Evolutionary conservation across 2,888 invertebrate genomes (phyloP).

Genomic region (Chymomyza caudatula): DNA sequence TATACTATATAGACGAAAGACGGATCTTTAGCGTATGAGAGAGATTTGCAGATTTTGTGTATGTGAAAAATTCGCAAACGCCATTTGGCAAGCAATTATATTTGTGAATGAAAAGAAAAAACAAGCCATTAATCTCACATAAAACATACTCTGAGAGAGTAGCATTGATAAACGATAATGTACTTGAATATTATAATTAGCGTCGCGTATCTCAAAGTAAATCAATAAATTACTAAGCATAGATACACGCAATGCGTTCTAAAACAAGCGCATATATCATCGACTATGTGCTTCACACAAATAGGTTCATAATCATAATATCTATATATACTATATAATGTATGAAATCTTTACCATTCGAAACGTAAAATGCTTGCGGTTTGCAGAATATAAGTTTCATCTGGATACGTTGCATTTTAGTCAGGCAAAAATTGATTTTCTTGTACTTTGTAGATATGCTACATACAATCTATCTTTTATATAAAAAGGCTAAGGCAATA

Average conservation of each 20-base stretch:
- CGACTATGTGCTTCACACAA: background rate
- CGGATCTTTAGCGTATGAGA: too few relatives aligned
- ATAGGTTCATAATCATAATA: too few relatives aligned
- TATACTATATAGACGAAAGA: too few relatives aligned
- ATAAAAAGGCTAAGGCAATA: too few relatives aligned
- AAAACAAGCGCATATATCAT: background rate
- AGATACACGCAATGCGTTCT: background rate
- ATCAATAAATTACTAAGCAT: background rate
- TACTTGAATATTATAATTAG: conserved; percentile 32
- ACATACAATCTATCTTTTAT: too few relatives aligned
- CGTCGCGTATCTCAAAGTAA: conserved; percentile 1
- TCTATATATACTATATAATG: conserved; percentile 1
- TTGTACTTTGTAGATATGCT: too few relatives aligned
- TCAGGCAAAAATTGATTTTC: too few relatives aligned
- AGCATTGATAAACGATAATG: background rate
- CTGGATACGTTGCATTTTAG: too few relatives aligned
- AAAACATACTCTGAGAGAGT: background rate
- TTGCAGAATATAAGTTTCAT: too few relatives aligned
- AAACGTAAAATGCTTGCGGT: too few relatives aligned
- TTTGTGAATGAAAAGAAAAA: conserved; percentile 4
- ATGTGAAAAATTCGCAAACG: conserved; percentile 3
- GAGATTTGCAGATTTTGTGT: too few relatives aligned
- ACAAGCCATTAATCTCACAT: conserved; percentile 10
- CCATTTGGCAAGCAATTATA: conserved; percentile 43
- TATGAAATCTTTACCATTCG: too few relatives aligned